Evolutionary conservation across 1,140 invertebrate genomes (phyloP), one percentile per base, ranked within the genome.

Genomic region (Leptoteleia sp.): DNA sequence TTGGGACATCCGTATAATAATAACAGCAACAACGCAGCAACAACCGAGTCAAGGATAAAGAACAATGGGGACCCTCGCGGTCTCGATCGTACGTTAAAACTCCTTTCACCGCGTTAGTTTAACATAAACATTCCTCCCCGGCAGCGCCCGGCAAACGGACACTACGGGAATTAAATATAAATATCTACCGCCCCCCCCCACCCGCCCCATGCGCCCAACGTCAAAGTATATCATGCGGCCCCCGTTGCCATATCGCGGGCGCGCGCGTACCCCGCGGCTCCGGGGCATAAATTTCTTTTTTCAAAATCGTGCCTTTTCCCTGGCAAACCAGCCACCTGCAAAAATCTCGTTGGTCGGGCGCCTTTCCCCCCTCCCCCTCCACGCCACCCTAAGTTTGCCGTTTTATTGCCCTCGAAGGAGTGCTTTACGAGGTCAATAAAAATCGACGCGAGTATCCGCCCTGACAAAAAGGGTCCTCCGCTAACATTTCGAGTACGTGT

Each of bases 361-460:
- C n/a, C n/a, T n/a, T n/a, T n/a, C n/a, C n/a, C n/a, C n/a, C n/a
- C n/a, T n/a, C n/a, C n/a, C n/a, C n/a, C n/a, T 25, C 22, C 3
- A 25, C 22, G 22, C 22, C 3, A 25, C 3, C 22, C 48, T 15
- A 17, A n/a, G n/a, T n/a, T n/a, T 37, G 61, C 16, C 57, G 42
- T 77, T 71, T 71, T 71, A 65, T 54, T 67, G 45, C 54, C 27
- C 9, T 61, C 40, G 52, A 50, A 67, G 64, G 37, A 45, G 9
- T 50, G 52, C 37, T 77, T 71, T 77, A 78, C 61, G 75, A 67
- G 75, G 67, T 72, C 75, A 61, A 72, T 78, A 78, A 71, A 77
- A 78, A 47, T 78, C 33, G 35, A 61, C 29, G 7, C 55, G 17
- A 22, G 33, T 13, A 47, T 54, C 16, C n/a, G 29, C 6, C 38